Conservation (phyloP, 2,113 vertebrate genomes). For the Charadrius vociferus region DNA sequence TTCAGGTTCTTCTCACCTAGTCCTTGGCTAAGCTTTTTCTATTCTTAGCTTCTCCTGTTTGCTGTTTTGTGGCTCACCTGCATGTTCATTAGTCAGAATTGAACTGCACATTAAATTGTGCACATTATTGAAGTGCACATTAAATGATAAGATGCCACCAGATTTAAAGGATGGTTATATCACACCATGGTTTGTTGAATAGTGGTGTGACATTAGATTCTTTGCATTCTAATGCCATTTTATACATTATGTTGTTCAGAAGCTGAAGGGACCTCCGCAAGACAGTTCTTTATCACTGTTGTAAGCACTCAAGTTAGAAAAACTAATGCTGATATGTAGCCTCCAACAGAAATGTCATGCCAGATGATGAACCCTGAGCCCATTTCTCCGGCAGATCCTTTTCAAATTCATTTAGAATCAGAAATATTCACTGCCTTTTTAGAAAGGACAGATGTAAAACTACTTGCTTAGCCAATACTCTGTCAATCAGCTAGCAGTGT, state of each 20-base stretch:
- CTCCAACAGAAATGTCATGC: neutral
- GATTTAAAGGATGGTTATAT: neutral
- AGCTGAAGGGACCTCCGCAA: neutral
- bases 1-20: neutral
- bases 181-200: neutral
- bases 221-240: neutral
- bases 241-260: neutral
- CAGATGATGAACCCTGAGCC: neutral
- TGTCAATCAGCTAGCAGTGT: neutral
- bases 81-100: neutral
- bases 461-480: neutral
- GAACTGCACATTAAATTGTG: neutral
- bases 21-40: neutral
- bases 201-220: neutral
- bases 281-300: neutral
- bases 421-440: neutral
- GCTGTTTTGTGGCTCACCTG: neutral
- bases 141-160: neutral
- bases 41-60: neutral
- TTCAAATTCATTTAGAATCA: neutral
- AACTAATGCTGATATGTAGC: neutral
- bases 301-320: neutral
- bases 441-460: neutral
- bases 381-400: neutral
- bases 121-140: neutral